Evolutionary conservation across 1,140 invertebrate species (phyloP).

Genomic region (Hylyphantes graminicola): DNA sequence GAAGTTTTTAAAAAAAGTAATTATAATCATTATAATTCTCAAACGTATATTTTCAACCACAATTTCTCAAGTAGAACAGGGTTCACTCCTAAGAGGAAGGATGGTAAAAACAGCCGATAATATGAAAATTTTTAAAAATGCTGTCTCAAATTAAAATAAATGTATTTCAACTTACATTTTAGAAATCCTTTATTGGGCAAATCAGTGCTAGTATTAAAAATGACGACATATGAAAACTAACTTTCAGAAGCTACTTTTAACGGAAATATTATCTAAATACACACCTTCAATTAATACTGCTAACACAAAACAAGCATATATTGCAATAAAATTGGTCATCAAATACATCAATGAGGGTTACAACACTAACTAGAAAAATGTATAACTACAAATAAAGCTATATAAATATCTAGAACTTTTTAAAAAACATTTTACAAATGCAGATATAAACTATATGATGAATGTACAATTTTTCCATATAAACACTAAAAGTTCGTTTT

Average conservation of each 20-base stretch:
- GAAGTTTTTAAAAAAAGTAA: too few relatives aligned
- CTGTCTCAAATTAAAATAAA: too few relatives aligned
- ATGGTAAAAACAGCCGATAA: too few relatives aligned
- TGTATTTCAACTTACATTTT: too few relatives aligned
- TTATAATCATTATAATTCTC: too few relatives aligned
- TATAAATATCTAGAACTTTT: conserved; percentile 41
- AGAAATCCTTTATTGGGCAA: too few relatives aligned
- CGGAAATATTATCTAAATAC: conserved; percentile 24
- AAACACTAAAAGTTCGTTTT: conserved; percentile 13
- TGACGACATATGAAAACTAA: too few relatives aligned
- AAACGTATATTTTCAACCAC: too few relatives aligned
- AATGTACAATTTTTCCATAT: conserved; percentile 38
- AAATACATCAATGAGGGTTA: conserved; percentile 1
- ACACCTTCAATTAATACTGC: conserved; percentile 23
- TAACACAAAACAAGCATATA: conserved; percentile 10
- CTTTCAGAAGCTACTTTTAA: not conserved
- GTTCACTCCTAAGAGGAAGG: too few relatives aligned
- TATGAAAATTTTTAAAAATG: too few relatives aligned
- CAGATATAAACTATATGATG: conserved; percentile 27
- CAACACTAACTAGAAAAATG: conserved; percentile 10
- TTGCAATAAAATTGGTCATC: conserved; percentile 27
- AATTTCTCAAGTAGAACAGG: too few relatives aligned
- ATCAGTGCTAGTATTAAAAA: conserved; percentile 82
- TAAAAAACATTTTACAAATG: conserved; percentile 5
- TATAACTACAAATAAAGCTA: conserved; percentile 40